Conservation (phyloP, 2,888 invertebrate species). For the Lathronympha strigana region DNA sequence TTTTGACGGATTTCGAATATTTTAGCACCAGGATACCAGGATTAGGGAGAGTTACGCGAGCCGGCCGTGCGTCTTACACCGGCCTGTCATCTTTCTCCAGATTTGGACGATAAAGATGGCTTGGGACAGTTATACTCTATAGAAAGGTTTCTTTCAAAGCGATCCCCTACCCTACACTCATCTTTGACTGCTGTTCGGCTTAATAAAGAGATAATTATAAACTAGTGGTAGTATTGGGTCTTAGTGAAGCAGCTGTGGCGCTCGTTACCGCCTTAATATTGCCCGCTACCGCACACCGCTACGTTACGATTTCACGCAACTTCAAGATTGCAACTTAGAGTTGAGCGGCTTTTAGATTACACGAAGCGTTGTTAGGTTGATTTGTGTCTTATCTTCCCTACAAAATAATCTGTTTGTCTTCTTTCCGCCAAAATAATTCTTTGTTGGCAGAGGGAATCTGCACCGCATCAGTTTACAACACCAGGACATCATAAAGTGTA, state of each 20-base stretch:
- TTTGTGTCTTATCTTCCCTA: slow-evolving; percentile 23
- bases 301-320: slow-evolving; percentile 31
- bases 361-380: slow-evolving; percentile 13
- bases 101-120: slow-evolving; percentile 40
- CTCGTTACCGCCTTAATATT: slow-evolving; percentile 51
- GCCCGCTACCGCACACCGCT: slow-evolving; percentile 36
- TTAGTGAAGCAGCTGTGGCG: slow-evolving; percentile 50
- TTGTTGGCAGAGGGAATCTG: slow-evolving; percentile 58
- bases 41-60: slow-evolving; percentile 63
- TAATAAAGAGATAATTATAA: slow-evolving; percentile 67
- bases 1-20: slow-evolving; percentile 81
- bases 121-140: slow-evolving; percentile 18
- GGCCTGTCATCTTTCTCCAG: slow-evolving; percentile 36
- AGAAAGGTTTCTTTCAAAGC: slow-evolving; percentile 18
- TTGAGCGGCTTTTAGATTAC: slow-evolving; percentile 16
- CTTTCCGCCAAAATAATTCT: slow-evolving; percentile 52
- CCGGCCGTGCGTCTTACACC: slow-evolving; percentile 33
- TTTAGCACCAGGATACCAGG: slow-evolving; percentile 63
- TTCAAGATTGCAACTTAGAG: slow-evolving; percentile 31
- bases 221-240: slow-evolving; percentile 48
- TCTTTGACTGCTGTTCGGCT: slow-evolving; percentile 44
- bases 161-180: slow-evolving; percentile 4
- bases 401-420: slow-evolving; percentile 44
- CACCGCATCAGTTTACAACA: slow-evolving; percentile 74
- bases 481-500: slow-evolving; percentile 82